Conservation (phyloP, 2,888 invertebrate genomes). For the Notodonta dromedarius region DNA sequence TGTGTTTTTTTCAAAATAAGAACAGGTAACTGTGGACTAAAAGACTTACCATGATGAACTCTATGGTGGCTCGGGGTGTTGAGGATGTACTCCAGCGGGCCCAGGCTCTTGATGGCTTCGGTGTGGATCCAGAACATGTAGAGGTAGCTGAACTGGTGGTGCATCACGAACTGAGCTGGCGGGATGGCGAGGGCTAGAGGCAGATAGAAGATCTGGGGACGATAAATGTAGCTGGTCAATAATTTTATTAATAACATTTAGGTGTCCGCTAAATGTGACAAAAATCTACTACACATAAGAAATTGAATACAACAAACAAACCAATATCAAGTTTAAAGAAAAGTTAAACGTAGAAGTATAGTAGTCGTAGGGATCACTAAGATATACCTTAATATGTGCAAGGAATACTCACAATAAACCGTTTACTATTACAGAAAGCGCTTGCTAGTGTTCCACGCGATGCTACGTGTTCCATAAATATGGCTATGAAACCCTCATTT, state of each 20-base stretch:
- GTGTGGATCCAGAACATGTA: slow-evolving; percentile 98
- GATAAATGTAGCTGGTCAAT: background rate
- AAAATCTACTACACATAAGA: too few relatives aligned
- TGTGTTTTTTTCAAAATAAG: too few relatives aligned
- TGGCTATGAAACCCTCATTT: background rate
- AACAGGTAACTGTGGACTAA: too few relatives aligned
- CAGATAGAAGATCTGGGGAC: slow-evolving; percentile 87
- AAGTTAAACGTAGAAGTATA: too few relatives aligned
- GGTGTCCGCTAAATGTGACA: too few relatives aligned
- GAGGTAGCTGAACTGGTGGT: slow-evolving; percentile 94
- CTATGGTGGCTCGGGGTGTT: slow-evolving; percentile 96
- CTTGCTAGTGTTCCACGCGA: background rate
- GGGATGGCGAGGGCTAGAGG: slow-evolving; percentile 91
- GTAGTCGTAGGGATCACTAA: too few relatives aligned
- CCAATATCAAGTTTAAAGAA: too few relatives aligned
- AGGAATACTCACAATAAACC: background rate
- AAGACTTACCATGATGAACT: slow-evolving; percentile 89
- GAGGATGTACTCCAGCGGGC: slow-evolving; percentile 93
- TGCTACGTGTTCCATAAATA: background rate
- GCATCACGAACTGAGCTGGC: slow-evolving; percentile 90
- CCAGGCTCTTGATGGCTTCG: slow-evolving; percentile 90
- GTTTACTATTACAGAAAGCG: background rate
- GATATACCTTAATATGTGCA: too few relatives aligned
- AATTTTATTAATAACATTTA: too few relatives aligned
- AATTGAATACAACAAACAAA: too few relatives aligned